These are phyloP conservation scores for Nomada fucata DNA, from an alignment of 2,888 invertebrate species.

Conservation along the genomic window DNA sequence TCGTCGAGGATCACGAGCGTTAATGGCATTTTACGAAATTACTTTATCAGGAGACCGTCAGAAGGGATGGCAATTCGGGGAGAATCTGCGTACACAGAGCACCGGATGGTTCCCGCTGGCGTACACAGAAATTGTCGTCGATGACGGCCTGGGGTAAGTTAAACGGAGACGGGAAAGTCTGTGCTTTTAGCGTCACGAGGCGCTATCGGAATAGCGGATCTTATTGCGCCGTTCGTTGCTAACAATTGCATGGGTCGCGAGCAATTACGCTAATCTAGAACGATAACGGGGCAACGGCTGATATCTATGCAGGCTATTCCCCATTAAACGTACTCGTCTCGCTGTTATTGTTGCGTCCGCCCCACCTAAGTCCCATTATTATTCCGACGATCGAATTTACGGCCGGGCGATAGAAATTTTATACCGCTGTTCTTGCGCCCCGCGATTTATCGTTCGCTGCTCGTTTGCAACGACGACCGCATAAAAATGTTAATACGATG, in stretches of 20 bases:
- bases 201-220: slow-evolving; percentile 41
- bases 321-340: slow-evolving; percentile 54
- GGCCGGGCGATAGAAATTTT: slow-evolving; percentile 28
- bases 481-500: slow-evolving; percentile 40
- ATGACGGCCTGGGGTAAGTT: slow-evolving; percentile 88
- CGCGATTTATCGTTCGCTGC: slow-evolving; percentile 3
- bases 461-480: background rate
- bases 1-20: background rate
- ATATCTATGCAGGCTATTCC: slow-evolving; percentile 49
- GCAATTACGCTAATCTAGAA: slow-evolving; percentile 61
- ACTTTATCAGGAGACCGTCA: slow-evolving; percentile 89
- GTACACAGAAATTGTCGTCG: slow-evolving; percentile 93
- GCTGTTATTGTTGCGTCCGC: slow-evolving; percentile 51
- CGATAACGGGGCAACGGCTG: slow-evolving; percentile 51
- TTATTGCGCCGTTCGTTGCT: slow-evolving; percentile 55
- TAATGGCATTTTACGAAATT: slow-evolving; percentile 38
- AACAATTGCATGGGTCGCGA: slow-evolving; percentile 51
- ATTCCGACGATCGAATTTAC: slow-evolving; percentile 29
- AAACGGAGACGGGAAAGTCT: slow-evolving; percentile 40
- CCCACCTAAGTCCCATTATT: slow-evolving; percentile 44
- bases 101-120: slow-evolving; percentile 98
- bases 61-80: slow-evolving; percentile 99
- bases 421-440: background rate
- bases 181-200: slow-evolving; percentile 1
- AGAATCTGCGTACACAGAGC: slow-evolving; percentile 95